Percentiles rank a stretch among this genome's conserved stretches.
These are phyloP conservation scores for Coleophora deauratella DNA, from an alignment of 2,888 invertebrate genomes.

Conservation along the genomic window DNA sequence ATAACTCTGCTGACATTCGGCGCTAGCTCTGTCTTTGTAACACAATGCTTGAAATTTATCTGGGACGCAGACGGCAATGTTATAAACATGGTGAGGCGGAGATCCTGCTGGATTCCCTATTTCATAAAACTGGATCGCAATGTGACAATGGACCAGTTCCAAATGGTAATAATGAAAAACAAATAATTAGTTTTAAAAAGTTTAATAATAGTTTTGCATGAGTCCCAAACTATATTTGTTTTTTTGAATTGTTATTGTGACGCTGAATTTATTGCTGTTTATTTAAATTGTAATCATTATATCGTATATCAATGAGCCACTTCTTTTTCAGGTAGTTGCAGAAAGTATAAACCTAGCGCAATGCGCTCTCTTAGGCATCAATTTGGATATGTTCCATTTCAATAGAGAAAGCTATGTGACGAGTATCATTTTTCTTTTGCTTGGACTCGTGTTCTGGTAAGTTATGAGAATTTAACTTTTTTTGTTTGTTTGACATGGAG, in stretches of 20 bases:
- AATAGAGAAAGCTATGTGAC: background rate
- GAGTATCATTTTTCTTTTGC: conserved; percentile 18
- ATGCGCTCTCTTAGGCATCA: background rate
- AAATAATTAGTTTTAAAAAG: too few relatives aligned
- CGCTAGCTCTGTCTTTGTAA: background rate
- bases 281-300: too few relatives aligned
- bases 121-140: too few relatives aligned
- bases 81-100: background rate
- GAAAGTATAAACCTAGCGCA: conserved; percentile 24
- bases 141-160: too few relatives aligned
- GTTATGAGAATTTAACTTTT: too few relatives aligned
- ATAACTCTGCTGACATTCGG: background rate
- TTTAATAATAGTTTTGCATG: too few relatives aligned
- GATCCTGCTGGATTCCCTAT: background rate
- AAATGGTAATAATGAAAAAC: too few relatives aligned
- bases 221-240: too few relatives aligned
- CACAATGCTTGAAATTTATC: background rate
- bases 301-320: too few relatives aligned
- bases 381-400: background rate
- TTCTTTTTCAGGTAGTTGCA: conserved; percentile 35
- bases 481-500: too few relatives aligned
- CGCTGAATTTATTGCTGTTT: too few relatives aligned
- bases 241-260: too few relatives aligned
- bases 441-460: conserved; percentile 42
- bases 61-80: background rate